Base-by-base conservation (phyloP, 2,888 invertebrate species). In the Eurois occulta region DNA sequence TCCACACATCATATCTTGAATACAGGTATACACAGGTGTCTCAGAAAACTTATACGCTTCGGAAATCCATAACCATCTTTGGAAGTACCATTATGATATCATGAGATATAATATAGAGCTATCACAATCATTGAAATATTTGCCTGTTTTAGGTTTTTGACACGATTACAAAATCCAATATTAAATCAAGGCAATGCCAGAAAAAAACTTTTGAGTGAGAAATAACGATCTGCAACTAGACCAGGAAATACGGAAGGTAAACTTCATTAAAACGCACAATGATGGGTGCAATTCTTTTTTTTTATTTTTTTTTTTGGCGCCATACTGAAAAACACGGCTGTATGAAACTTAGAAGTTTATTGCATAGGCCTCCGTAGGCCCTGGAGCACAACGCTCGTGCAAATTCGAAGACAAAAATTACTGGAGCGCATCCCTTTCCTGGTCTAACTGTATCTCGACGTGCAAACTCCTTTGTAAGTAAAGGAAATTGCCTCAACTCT, bases 401-500 rank as follows among this genome's bases (percentile, higher is more conserved):
- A 8, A 18, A 18, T 65, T 65, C 38, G 0, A 13, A 38, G n/a
- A 24, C 64, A 38, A 38, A 41, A n/a, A 41, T 41, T 7, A n/a
- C n/a, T 41, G 41, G 41, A 41, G 41, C 10, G n/a, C 41, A 65
- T 18, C 7, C 8, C 41, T 41, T n/a, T n/a, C 4, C 65, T n/a
- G n/a, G 41, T 18, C 4, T 16, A 41, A 65, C 41, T 32, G 64
- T 58, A 48, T 24, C 6, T n/a, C 77, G 41, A 38, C 32, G 28
- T 65, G 76, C 78, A 88, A 90, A 91, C 90, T 89, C 77, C 75
- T 80, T 84, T 81, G 88, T 89, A 93, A 94, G 94, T 93, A 93
- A 94, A 94, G 93, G 91, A 93, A 94, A 95, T 94, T 94, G 93
- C 91, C 92, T 91, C 90, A 95, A 95, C 94, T 95, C 94, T 75